Evolutionary conservation across 1,140 invertebrate genomes (phyloP), one percentile per base, ranked within the genome.

Genomic region (Arion vulgaris): DNA sequence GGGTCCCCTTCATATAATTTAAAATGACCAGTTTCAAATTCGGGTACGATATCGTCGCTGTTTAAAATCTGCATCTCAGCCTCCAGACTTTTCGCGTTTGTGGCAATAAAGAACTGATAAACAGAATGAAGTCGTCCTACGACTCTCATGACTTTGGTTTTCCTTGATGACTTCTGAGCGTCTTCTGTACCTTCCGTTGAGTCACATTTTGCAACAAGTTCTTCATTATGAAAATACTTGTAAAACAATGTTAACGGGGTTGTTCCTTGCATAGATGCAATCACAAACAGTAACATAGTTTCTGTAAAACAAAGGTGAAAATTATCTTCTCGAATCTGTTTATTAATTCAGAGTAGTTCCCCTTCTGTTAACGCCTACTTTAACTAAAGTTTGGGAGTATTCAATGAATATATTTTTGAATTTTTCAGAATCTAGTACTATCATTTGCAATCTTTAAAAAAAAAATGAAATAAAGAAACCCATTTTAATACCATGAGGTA

Each of bases 21-120:
- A 49, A 74, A 74, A 49, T 74, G 72, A 1, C 72, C 72, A 39
- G n/a, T 74, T 39, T 74, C 41, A 15, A 74, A 45, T 74, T 74
- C 72, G 41, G 72, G 72, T 9, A 49, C 72, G 23, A 49, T 19
- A 45, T 11, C 72, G 28, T 74, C 72, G n/a, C 72, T 49, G n/a
- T 74, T 74, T 28, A 74, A 45, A 28, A 74, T 15, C 41, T 74
- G 72, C 34, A 74, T 45, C 26, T 74, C 72, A 15, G 72, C 38
- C 13, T 74, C 72, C 41, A 28, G 1, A 28, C 23, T 74, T 74
- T 34, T 74, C 13, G 72, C 26, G 39, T 49, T 74, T 26, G 72
- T 74, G 1, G 72, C 41, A 9, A 9, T 13, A n/a, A 9, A 45
- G 34, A 74, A 74, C n/a, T 74, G 72, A 28, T 45, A 74, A 9